Evolutionary conservation across 2,797 vertebrate genomes (phyloP).

Genomic region (Pelodytes ibericus): DNA sequence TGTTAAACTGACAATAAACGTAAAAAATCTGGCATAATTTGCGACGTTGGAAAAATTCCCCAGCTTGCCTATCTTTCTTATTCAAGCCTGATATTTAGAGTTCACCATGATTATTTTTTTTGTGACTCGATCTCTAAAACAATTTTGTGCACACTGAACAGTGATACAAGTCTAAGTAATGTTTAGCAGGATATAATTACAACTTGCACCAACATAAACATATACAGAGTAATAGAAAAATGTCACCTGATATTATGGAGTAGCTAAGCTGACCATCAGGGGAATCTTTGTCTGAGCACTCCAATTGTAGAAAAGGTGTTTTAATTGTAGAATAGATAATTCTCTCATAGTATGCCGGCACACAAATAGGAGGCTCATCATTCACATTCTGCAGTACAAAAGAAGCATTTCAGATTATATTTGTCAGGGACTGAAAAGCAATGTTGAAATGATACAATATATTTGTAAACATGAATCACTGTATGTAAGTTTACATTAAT

Average conservation of each 20-base stretch:
- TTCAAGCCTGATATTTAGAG: too few relatives aligned
- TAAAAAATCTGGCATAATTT: too few relatives aligned
- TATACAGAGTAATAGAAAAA: neutral
- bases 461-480: conserved; percentile 34
- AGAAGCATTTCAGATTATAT: conserved; percentile 18
- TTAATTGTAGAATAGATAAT: conserved; percentile 48
- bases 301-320: conserved; percentile 56
- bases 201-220: neutral
- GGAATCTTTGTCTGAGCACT: conserved; percentile 63
- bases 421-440: neutral
- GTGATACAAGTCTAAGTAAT: too few relatives aligned
- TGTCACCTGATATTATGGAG: conserved; percentile 57
- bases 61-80: too few relatives aligned
- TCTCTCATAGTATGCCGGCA: conserved; percentile 59
- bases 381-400: conserved; percentile 56
- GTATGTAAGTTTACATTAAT: conserved; percentile 25
- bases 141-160: too few relatives aligned
- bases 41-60: too few relatives aligned
- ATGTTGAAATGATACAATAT: neutral
- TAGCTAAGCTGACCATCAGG: conserved; percentile 57
- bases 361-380: conserved; percentile 54
- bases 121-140: too few relatives aligned
- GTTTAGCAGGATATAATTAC: too few relatives aligned
- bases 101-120: too few relatives aligned
- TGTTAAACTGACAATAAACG: too few relatives aligned